A percentile compares a stretch with the other conserved stretches of the same genome.
Conservation (phyloP, 2,888 invertebrate species). For the Lithophane semibrunnea region DNA sequence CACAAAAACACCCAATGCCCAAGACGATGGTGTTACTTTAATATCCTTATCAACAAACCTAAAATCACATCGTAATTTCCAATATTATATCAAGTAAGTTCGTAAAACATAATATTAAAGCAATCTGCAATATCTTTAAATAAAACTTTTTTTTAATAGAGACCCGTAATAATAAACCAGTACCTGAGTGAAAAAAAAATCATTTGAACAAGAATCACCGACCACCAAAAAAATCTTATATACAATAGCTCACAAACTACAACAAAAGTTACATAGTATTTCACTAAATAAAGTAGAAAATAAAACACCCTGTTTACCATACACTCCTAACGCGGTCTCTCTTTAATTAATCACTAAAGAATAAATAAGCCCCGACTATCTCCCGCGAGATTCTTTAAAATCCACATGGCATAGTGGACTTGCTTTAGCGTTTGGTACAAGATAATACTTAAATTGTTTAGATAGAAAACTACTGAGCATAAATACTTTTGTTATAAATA, state of each 20-base stretch:
- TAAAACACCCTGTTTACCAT: slow-evolving; percentile 49
- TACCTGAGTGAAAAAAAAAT: background rate
- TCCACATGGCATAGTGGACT: slow-evolving; percentile 48
- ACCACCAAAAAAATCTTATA: background rate
- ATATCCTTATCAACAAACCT: background rate
- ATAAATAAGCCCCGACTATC: slow-evolving; percentile 64
- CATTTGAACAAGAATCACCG: too few species aligned
- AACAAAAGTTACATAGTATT: slow-evolving; percentile 5
- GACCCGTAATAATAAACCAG: background rate
- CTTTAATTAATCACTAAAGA: slow-evolving; percentile 73
- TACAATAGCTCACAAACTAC: background rate
- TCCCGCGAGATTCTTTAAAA: slow-evolving; percentile 59
- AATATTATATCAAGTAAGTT: background rate
- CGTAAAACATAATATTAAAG: background rate
- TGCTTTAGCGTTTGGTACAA: slow-evolving; percentile 27
- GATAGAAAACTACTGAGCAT: background rate
- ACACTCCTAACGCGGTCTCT: slow-evolving; percentile 39
- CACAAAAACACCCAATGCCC: too few species aligned
- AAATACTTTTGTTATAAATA: background rate
- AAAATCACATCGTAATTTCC: background rate
- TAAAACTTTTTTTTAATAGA: background rate
- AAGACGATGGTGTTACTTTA: background rate
- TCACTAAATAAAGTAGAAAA: slow-evolving; percentile 41
- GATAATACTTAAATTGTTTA: slow-evolving; percentile 2
- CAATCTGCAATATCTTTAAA: slow-evolving; percentile 1